phyloP scores from a whole-genome alignment of 2,113 vertebrate species.

The Amphiprion percula region DNA sequence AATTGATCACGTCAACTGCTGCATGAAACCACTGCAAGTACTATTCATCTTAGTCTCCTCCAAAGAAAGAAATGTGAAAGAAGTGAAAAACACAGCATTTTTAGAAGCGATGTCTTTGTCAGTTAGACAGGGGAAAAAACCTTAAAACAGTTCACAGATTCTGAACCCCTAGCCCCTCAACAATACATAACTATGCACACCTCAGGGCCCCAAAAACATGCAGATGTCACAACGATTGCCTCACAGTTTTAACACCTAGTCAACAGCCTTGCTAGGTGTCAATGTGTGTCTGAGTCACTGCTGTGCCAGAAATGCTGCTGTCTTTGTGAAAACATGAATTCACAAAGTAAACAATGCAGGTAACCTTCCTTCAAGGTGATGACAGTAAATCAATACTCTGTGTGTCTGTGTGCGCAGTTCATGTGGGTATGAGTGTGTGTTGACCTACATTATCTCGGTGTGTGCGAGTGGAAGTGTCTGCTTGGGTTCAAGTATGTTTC shows the following conservation, averaged over 20 bases:
- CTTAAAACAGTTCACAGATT: constrained; percentile 13
- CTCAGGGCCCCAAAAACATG: not conserved
- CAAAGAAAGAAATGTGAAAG: constrained; percentile 4
- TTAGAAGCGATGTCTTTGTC: constrained; percentile 34
- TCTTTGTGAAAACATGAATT: constrained; percentile 5
- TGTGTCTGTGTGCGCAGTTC: constrained; percentile 5
- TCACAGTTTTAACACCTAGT: constrained; percentile 34
- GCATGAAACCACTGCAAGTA: no score
- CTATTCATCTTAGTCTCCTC: constrained; percentile 3
- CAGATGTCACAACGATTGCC: constrained; percentile 43
- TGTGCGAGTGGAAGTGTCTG: constrained; percentile 6
- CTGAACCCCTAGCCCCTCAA: not conserved
- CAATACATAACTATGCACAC: not conserved
- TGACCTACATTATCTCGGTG: constrained; percentile 41
- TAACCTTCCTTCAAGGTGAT: constrained; percentile 11
- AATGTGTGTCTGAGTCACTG: constrained; percentile 15
- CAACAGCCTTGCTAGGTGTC: constrained; percentile 29
- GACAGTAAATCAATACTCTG: constrained; percentile 54
- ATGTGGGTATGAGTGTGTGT: constrained; percentile 1
- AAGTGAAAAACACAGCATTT: constrained; percentile 11
- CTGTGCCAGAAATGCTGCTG: constrained; percentile 16
- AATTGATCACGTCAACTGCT: no score
- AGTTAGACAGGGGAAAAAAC: not conserved
- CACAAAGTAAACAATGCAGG: constrained; percentile 22
- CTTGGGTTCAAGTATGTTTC: constrained; percentile 37